Evolutionary conservation across 2,113 vertebrate genomes (phyloP).

Genomic region (Chloropsis cyanopogon): DNA sequence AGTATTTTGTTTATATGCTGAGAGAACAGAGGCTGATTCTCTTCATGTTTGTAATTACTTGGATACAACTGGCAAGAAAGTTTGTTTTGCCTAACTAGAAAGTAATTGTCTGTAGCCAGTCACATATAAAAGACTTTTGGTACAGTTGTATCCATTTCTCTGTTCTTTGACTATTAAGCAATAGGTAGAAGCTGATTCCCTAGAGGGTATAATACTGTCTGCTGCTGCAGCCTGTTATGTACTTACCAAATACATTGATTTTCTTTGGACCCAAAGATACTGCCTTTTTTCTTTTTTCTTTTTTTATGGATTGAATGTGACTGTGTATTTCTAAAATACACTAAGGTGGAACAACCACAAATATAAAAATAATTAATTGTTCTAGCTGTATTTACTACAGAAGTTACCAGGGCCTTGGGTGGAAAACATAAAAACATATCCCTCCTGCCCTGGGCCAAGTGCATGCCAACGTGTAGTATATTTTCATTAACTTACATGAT

Average conservation of each 20-base stretch:
- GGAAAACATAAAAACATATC: slow-evolving; percentile 61
- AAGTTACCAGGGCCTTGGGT: slow-evolving; percentile 50
- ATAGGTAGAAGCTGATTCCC: slow-evolving; percentile 26
- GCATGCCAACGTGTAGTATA: slow-evolving; percentile 22
- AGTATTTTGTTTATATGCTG: slow-evolving; percentile 43
- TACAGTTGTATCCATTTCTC: slow-evolving; percentile 36
- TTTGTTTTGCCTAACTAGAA: slow-evolving; percentile 17
- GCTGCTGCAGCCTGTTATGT: neutral
- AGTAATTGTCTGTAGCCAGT: neutral
- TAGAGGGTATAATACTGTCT: neutral
- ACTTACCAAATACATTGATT: slow-evolving; percentile 44
- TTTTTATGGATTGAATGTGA: slow-evolving; percentile 32
- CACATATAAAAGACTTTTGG: neutral
- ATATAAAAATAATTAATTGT: slow-evolving; percentile 62
- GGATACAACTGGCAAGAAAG: neutral
- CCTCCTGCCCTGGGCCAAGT: slow-evolving; percentile 31
- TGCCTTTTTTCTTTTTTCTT: slow-evolving; percentile 33
- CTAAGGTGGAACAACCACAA: slow-evolving; percentile 53
- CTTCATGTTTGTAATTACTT: slow-evolving; percentile 33
- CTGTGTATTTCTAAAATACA: slow-evolving; percentile 58
- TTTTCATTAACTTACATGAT: slow-evolving; percentile 66
- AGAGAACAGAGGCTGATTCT: slow-evolving; percentile 17
- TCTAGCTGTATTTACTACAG: slow-evolving; percentile 56
- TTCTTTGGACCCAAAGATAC: slow-evolving; percentile 45
- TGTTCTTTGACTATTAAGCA: slow-evolving; percentile 31